These are phyloP conservation scores for Anisognathus igniventris DNA, from an alignment of 2,797 vertebrate genomes.

Conservation along the genomic window DNA sequence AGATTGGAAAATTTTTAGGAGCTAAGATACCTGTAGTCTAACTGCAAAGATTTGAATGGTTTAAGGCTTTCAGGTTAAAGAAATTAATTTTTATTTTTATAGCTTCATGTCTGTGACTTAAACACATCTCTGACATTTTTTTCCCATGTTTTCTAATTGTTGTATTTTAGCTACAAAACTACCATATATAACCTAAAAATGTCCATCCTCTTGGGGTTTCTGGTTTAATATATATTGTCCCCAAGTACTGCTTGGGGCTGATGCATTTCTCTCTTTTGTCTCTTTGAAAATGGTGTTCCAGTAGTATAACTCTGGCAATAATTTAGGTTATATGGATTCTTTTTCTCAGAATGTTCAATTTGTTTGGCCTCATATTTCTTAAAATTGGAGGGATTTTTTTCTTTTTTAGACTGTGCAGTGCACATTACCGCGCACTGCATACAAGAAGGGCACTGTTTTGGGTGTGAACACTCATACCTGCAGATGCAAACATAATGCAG, in stretches of 20 bases:
- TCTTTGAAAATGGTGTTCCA: neutral
- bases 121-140: neutral
- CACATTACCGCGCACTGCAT: neutral
- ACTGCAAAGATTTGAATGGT: neutral
- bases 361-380: neutral
- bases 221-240: neutral
- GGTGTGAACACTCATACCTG: neutral
- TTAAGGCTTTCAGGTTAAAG: neutral
- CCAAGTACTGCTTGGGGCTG: neutral
- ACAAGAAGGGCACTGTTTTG: neutral
- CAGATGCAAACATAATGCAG: neutral
- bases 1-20: neutral
- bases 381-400: neutral
- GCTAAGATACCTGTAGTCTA: neutral
- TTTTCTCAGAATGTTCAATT: neutral
- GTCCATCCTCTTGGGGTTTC: neutral
- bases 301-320: neutral
- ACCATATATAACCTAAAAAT: neutral
- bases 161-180: neutral
- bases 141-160: neutral
- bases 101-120: accelerated
- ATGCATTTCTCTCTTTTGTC: neutral
- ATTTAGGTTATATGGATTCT: neutral
- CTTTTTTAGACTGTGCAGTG: neutral
- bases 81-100: neutral